These are phyloP conservation scores for Zosterops pallidus DNA, from an alignment of 2,113 vertebrate genomes.

Conservation along the genomic window DNA sequence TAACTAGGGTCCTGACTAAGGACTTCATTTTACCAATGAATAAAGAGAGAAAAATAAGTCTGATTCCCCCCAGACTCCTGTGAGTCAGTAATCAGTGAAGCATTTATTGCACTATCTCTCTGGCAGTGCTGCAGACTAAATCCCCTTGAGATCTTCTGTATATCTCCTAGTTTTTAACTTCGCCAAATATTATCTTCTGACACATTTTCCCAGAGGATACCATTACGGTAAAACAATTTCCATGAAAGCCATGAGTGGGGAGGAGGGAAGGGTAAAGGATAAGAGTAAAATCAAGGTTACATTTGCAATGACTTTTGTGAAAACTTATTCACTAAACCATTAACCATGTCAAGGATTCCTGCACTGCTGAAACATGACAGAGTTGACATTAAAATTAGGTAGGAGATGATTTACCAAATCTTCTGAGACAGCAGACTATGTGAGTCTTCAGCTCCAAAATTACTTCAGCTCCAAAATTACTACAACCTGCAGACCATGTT, in stretches of 20 bases:
- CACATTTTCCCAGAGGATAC: background rate
- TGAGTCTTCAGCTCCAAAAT: background rate
- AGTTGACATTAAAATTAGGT: background rate
- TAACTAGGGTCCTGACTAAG: background rate
- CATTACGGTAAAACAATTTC: constrained; percentile 20
- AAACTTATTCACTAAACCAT: background rate
- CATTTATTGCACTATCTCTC: background rate
- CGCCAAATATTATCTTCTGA: constrained; percentile 20
- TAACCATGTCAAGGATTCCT: background rate
- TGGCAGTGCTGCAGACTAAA: background rate
- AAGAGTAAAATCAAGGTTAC: background rate
- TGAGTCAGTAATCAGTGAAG: background rate
- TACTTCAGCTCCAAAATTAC: background rate
- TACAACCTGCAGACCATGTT: background rate
- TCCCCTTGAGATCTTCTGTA: background rate
- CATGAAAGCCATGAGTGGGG: background rate
- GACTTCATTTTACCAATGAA: background rate
- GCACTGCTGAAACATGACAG: background rate
- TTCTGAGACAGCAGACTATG: background rate
- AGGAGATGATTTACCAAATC: background rate
- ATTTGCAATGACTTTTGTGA: background rate
- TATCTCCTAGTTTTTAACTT: constrained; percentile 1
- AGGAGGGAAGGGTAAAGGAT: background rate
- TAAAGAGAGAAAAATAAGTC: background rate
- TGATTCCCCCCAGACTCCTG: background rate